phyloP scores from a whole-genome alignment of 2,797 vertebrate species.

The Tokudaia muenninki region DNA sequence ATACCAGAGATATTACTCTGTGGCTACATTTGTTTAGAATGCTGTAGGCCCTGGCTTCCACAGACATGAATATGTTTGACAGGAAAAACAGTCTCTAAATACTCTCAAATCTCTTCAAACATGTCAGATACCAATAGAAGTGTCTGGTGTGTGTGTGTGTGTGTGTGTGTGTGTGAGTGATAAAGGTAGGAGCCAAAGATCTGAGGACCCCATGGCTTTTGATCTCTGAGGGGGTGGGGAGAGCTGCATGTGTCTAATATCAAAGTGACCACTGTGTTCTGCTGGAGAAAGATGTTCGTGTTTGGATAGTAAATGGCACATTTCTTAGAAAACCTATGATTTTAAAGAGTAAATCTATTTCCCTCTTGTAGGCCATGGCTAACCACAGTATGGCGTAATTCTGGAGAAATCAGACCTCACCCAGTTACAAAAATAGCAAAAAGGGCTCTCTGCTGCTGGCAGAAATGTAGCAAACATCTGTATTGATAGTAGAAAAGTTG shows the following conservation, averaged over 20 bases:
- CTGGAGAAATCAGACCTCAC: conserved; percentile 82
- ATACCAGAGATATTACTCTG: background rate
- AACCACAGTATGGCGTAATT: conserved; percentile 80
- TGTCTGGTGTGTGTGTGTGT: background rate
- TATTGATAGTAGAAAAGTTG: conserved; percentile 57
- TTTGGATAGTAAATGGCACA: conserved; percentile 72
- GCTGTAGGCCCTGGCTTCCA: background rate
- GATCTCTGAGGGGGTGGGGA: background rate
- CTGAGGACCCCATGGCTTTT: background rate
- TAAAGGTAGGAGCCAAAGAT: conserved; percentile 36
- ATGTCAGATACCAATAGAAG: background rate
- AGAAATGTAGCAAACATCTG: conserved; percentile 72
- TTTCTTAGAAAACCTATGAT: conserved; percentile 83
- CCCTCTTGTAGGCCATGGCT: conserved; percentile 78
- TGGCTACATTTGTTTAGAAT: too few species aligned
- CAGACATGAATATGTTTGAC: background rate
- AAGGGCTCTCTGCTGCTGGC: conserved; percentile 68
- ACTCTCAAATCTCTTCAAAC: conserved; percentile 26
- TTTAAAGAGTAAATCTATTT: conserved; percentile 80
- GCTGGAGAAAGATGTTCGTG: conserved; percentile 57
- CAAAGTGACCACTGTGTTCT: conserved; percentile 62
- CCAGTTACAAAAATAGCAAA: conserved; percentile 80
- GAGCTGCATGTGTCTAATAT: background rate
- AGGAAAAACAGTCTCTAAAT: conserved; percentile 29
- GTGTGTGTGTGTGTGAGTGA: background rate